Evolutionary conservation across 2,797 vertebrate genomes (phyloP).

Genomic region (Cynopterus sphinx): DNA sequence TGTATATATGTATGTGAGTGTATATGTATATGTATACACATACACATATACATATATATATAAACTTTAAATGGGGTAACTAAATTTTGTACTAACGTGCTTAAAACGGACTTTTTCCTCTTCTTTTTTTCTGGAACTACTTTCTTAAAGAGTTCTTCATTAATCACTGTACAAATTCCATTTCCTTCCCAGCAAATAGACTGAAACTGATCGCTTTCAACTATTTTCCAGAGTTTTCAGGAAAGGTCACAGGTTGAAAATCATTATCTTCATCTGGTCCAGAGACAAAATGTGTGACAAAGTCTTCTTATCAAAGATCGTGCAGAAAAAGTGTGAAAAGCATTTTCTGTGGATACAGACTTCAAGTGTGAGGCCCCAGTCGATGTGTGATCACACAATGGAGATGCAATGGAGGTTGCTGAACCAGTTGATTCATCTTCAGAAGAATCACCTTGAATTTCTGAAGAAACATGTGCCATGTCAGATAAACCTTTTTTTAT

Average conservation of each 20-base stretch:
- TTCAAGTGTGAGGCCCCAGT: conserved; percentile 27
- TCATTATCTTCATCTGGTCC: conserved; percentile 49
- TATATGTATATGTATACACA: no score
- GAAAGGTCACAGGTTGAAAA: conserved; percentile 67
- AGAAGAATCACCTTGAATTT: no score
- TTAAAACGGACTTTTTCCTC: no score
- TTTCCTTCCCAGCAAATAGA: conserved; percentile 56
- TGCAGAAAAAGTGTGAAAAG: conserved; percentile 53
- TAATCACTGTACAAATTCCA: conserved; percentile 59
- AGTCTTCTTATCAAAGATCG: not conserved
- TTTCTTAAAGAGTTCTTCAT: conserved; percentile 75
- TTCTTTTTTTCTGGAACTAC: conserved; percentile 70
- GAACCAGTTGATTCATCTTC: not conserved
- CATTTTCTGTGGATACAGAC: conserved; percentile 67
- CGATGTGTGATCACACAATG: not conserved
- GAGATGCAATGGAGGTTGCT: not conserved
- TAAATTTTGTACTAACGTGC: no score
- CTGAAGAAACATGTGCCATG: not conserved
- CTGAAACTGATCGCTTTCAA: conserved; percentile 73
- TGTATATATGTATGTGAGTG: no score
- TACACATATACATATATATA: no score
- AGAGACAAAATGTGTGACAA: conserved; percentile 28
- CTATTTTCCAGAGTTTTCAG: conserved; percentile 75
- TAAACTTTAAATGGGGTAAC: conserved; percentile 51
- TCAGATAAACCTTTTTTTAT: not conserved